phyloP scores from a whole-genome alignment of 2,113 vertebrate genomes.

The Brevimyrus niger region DNA sequence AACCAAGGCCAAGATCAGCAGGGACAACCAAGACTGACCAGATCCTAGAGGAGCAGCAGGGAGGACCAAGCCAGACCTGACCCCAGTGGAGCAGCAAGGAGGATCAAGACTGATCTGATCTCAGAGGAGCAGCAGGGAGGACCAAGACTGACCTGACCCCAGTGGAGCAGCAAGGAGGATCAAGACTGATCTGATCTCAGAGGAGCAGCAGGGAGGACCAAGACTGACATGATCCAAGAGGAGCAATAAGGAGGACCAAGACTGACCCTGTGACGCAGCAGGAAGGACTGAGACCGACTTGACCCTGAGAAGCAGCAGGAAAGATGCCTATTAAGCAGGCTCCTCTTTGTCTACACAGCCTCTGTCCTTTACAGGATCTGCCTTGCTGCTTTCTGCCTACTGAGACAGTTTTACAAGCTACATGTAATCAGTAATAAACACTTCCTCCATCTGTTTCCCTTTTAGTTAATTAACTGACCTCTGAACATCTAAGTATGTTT shows the following conservation, averaged over 20 bases:
- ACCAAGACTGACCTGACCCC: not conserved
- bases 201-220: not conserved
- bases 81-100: not conserved
- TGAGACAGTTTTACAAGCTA: slow-evolving; percentile 55
- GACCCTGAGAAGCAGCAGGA: not conserved
- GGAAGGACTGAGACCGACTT: not conserved
- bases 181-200: not conserved
- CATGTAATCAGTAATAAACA: slow-evolving; percentile 67
- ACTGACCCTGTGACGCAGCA: not conserved
- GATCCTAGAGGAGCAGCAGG: not conserved
- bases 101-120: not conserved
- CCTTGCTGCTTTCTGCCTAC: slow-evolving; percentile 28
- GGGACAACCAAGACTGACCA: not conserved
- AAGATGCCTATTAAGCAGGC: not conserved
- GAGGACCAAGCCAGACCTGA: not conserved
- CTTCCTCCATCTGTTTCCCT: slow-evolving; percentile 63
- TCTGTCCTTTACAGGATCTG: slow-evolving; percentile 50
- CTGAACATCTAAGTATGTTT: slow-evolving; percentile 50
- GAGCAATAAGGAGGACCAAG: not conserved
- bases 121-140: not conserved
- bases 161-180: not conserved
- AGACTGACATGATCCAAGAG: not conserved
- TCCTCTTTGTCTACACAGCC: slow-evolving; percentile 32
- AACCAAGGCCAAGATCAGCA: not conserved
- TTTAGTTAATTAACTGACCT: slow-evolving; percentile 63